Evolutionary conservation across 92 coral and sea anemone species (phyloP).

Genomic region (Epizoanthus stellaris): DNA sequence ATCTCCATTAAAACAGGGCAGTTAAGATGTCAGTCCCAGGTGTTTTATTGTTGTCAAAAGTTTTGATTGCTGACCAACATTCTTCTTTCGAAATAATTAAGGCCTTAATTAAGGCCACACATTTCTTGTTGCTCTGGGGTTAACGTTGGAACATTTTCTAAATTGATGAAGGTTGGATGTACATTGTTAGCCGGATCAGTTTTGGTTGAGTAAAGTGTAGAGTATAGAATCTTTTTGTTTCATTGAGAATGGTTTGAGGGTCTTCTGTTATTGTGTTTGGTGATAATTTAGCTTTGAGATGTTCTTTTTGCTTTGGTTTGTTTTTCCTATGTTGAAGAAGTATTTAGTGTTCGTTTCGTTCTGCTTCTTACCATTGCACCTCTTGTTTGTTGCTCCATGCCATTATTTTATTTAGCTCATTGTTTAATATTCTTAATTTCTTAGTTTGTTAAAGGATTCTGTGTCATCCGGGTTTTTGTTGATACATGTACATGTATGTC

Average conservation of each 20-base stretch:
- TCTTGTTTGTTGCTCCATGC: constrained; percentile 34
- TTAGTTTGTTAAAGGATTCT: background rate
- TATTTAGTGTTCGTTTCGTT: constrained; percentile 39
- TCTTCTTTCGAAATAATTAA: background rate
- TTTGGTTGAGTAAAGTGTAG: constrained; percentile 13
- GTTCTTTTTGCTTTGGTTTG: constrained; percentile 38
- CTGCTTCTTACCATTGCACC: constrained; percentile 44
- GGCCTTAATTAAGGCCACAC: background rate
- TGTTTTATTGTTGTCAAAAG: constrained; percentile 4
- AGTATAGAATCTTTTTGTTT: constrained; percentile 28
- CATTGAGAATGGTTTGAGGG: constrained; percentile 15
- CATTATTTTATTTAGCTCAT: constrained; percentile 31
- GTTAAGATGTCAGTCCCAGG: constrained; percentile 1
- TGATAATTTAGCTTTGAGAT: constrained; percentile 34
- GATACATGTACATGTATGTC: background rate
- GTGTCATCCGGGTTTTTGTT: constrained; percentile 1
- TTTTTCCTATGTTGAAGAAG: constrained; percentile 41
- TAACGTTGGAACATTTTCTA: background rate
- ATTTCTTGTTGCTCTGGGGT: constrained; percentile 1
- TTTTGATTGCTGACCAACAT: background rate
- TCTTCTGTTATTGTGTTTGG: constrained; percentile 21
- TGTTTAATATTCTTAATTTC: constrained; percentile 1
- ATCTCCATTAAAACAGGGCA: background rate
- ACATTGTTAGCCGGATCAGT: background rate
- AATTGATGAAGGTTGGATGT: background rate